Evolutionary conservation across 2,888 invertebrate genomes (phyloP), one percentile per base, ranked within the genome.

Genomic region (Linyphia triangularis): DNA sequence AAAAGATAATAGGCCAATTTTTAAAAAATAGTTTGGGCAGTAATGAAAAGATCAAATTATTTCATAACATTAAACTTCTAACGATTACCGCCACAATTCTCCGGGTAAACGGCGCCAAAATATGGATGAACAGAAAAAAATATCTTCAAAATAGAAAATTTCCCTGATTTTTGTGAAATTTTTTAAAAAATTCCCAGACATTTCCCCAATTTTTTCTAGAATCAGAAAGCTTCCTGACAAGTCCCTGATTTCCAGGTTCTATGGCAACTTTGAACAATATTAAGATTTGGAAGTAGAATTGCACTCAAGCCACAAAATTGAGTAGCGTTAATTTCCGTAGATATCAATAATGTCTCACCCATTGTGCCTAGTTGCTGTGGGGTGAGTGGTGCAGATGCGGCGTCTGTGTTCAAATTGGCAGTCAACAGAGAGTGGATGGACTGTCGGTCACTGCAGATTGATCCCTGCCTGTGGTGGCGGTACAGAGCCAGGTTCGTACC

Each of bases 311-410:
- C 7, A 43, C 13, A 13, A 43, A 43, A 43, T 43, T 43, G n/a
- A 43, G 13, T 1, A 43, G n/a, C n/a, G 13, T 16, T 43, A 43
- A 13, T 43, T 59, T n/a, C 16, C 9, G 13, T n/a, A 67, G 24
- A 67, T 28, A 28, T 16, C 70, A 30, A 3, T 30, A 26, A 28
- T 61, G n/a, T n/a, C 51, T 95, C 93, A 96, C 96, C 97, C 95
- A 97, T 96, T 33, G 97, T 96, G 88, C 97, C 97, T 37, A 97
- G 94, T 91, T 97, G 97, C 92, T 97, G 96, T 0, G 97, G 96
- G 2, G 96, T 96, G 43, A 97, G 94, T 1, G 95, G 94, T 43
- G 95, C 95, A n/a, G 81, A 22, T 19, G 72, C 73, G n/a, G 65
- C 65, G 40, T 91, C 90, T 33, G 91, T 90, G 6, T 92, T 91